Conservation (phyloP, 2,888 invertebrate species). For the Coenonympha arcania region DNA sequence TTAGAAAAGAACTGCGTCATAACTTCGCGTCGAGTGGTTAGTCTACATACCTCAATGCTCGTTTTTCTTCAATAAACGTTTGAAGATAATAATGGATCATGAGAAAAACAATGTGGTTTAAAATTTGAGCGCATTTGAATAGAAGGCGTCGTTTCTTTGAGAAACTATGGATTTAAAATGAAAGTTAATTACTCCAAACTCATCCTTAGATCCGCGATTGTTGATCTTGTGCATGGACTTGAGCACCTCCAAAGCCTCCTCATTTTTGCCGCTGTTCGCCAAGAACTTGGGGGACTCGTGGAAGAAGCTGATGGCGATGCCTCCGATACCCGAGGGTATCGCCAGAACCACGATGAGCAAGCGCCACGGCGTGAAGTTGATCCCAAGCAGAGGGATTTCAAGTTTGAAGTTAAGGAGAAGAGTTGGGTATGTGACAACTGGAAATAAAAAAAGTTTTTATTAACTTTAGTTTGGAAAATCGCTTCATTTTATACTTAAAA, state of each 20-base stretch:
- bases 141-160: no score
- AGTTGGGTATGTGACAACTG: constrained; percentile 79
- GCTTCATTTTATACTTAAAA: no score
- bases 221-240: constrained; percentile 54
- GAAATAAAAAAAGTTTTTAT: no score
- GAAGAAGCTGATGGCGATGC: constrained; percentile 72
- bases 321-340: constrained; percentile 67
- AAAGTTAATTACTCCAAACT: constrained; percentile 44
- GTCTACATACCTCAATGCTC: no score
- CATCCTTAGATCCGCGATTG: constrained; percentile 39
- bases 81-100: no score
- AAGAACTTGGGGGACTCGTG: constrained; percentile 88
- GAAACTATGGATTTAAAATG: no score
- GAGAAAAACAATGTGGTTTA: no score
- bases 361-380: constrained; percentile 82
- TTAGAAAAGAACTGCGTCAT: no score
- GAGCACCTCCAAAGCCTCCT: constrained; percentile 73
- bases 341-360: constrained; percentile 75
- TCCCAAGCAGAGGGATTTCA: constrained; percentile 56
- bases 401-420: constrained; percentile 71
- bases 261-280: constrained; percentile 75
- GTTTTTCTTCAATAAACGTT: no score
- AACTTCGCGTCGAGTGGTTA: no score
- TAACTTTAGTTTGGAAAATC: no score
- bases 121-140: no score